Base-by-base conservation (phyloP, 2,888 invertebrate genomes). In the Meliscaeva auricollis region DNA sequence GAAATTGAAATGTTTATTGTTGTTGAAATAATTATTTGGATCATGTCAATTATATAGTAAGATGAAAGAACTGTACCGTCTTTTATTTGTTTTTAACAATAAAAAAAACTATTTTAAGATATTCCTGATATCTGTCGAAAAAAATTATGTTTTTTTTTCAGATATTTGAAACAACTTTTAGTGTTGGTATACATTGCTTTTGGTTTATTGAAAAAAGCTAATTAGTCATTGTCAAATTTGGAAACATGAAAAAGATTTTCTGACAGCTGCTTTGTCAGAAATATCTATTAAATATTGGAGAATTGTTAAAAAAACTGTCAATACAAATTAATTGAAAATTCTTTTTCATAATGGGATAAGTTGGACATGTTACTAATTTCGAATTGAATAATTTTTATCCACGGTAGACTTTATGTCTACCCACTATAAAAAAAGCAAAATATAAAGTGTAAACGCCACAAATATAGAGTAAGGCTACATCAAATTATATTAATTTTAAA, bases 1-100 rank as follows among this genome's bases (percentile, higher is more conserved):
- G 5, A 15, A 52, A 52, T 52, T 30, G 15, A 54, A 54, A 32
- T 54, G 54, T 32, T 54, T 17, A 52, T 52, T 26, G 5, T 26
- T 26, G 26, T 52, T 30, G 15, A 54, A 54, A 32, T 54, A 30
- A 15, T 54, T 17, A 54, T 54, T 54, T 54, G 30, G 30, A 54
- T 30, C 4, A 15, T 54, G 30, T 54, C 30, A 32, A 54, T 9
- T 32, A n/a, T 5, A 17, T 2, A 32, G 5, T n/a, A 32, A 54
- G 9, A 54, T 52, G 0, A 17, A 8, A 17, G 17, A 1, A 20
- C 38, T n/a, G 44, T n/a, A n/a, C n/a, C n/a, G n/a, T n/a, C n/a
- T n/a, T n/a, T n/a, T n/a, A n/a, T n/a, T n/a, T n/a, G n/a, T n/a
- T n/a, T n/a, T n/a, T n/a, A n/a, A n/a, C n/a, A n/a, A n/a, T n/a